Evolutionary conservation across 2,113 vertebrate species (phyloP), one percentile per base, ranked within the genome.

Genomic region (Triplophysa rosa): DNA sequence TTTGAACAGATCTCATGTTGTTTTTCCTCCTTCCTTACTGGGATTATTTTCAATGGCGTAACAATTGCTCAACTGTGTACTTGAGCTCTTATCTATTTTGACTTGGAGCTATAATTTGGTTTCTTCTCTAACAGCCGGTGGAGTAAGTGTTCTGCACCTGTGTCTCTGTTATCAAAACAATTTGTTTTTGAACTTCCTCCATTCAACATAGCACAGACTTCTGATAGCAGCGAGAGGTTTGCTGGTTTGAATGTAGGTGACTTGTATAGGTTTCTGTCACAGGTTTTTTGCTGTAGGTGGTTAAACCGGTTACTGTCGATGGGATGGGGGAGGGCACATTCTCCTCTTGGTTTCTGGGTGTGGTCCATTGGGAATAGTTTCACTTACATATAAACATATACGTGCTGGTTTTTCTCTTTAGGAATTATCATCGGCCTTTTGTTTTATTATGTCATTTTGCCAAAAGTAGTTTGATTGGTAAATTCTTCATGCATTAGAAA

Each of bases 291-390:
- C 9, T 52, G 45, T 24, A 77, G 37, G 84, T 86, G 79, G 84
- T 82, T 64, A 77, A 54, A 82, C 84, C 4, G 24, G 84, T 86
- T 86, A 79, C 82, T 19, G 90, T 80, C 29, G 76, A n/a, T 5
- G 5, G 29, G 29, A 9, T 47, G 77, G 80, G 82, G 87, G 83
- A 81, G 69, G 85, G 82, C 76, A 76, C 24, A 2, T 26, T 63
- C 13, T 7, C 5, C 0, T 2, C 70, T 59, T 33, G 71, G 89
- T 92, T 92, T 93, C 91, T 88, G 88, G 91, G 93, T 85, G 93
- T 88, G 92, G 86, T 78, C 81, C 76, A 37, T 79, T 67, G 49
- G 62, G 52, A 67, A 47, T 19, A 62, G 85, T 88, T 87, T 85
- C 86, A 77, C 26, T 68, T 3, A 8, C 33, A 37, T 37, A 8